Conservation (phyloP, 1,140 invertebrate genomes). For the Popillia japonica region DNA sequence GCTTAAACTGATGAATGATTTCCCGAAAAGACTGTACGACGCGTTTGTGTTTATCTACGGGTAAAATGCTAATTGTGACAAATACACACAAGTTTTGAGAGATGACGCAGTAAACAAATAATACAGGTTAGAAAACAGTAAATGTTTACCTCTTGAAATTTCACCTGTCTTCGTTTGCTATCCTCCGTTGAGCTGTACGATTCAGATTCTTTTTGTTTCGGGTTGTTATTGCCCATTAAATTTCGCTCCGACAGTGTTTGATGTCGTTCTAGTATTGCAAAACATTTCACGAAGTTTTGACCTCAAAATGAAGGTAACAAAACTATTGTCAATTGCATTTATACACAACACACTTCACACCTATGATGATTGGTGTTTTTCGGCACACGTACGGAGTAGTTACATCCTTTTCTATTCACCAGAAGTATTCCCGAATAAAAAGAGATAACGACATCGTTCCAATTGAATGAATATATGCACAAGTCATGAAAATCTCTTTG, state of each 20-base stretch:
- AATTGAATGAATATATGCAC: too few relatives aligned
- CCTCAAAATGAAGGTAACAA: constrained; percentile 40
- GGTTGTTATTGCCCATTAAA: constrained; percentile 43
- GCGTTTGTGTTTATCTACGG: constrained; percentile 36
- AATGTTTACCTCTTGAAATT: constrained; percentile 41
- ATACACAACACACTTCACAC: background rate
- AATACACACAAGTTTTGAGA: constrained; percentile 6
- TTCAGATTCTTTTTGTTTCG: constrained; percentile 11
- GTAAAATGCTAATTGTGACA: constrained; percentile 18
- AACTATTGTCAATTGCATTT: constrained; percentile 32
- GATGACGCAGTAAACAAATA: constrained; percentile 43
- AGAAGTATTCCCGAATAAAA: background rate
- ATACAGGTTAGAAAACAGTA: constrained; percentile 39
- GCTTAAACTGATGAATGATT: constrained; percentile 29
- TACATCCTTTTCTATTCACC: background rate
- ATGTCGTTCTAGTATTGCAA: background rate
- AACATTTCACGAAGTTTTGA: constrained; percentile 37
- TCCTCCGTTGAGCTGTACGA: constrained; percentile 22
- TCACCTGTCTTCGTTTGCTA: constrained; percentile 20
- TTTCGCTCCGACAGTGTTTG: constrained; percentile 33
- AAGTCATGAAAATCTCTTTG: too few relatives aligned
- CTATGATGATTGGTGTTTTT: constrained; percentile 9
- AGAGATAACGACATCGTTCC: background rate
- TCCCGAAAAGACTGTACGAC: constrained; percentile 17
- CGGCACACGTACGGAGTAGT: background rate